Percentiles rank a stretch among this genome's conserved stretches.
Evolutionary conservation across 2,888 invertebrate species (phyloP).

Genomic region (Andrena chrysosceles): DNA sequence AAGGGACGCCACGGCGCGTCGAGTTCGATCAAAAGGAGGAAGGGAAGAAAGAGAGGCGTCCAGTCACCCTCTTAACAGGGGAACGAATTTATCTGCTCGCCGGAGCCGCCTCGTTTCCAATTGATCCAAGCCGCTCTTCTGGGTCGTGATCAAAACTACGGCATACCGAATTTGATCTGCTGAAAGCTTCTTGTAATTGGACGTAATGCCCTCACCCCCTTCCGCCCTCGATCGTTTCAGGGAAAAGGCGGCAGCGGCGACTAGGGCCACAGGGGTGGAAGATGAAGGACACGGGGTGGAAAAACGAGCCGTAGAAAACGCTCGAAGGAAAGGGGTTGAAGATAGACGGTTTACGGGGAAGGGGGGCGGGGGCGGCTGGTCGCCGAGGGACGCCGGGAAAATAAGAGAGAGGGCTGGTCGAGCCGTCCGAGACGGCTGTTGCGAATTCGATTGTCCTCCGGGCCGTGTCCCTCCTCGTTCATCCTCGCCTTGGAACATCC

Average conservation of each 20-base stretch:
- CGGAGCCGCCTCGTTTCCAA: constrained; percentile 59
- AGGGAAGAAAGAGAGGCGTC: constrained; percentile 45
- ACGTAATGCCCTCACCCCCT: constrained; percentile 70
- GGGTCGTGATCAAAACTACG: constrained; percentile 76
- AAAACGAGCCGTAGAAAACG: constrained; percentile 52
- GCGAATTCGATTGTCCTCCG: constrained; percentile 76
- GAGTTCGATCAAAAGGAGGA: constrained; percentile 61
- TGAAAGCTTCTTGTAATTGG: constrained; percentile 79
- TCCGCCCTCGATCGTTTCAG: constrained; percentile 8
- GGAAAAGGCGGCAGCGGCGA: constrained; percentile 4
- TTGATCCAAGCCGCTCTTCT: constrained; percentile 72
- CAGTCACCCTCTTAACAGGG: constrained; percentile 48
- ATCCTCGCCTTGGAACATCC: constrained; percentile 48
- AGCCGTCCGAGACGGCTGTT: constrained; percentile 65
- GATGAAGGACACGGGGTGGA: constrained; percentile 1
- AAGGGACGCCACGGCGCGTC: constrained; percentile 42
- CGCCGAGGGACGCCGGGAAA: constrained; percentile 48
- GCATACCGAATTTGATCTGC: constrained; percentile 73
- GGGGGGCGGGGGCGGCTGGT: constrained; percentile 11
- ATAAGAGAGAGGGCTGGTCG: constrained; percentile 57
- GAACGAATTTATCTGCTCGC: constrained; percentile 63
- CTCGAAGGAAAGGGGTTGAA: constrained; percentile 50
- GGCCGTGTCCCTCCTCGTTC: constrained; percentile 27
- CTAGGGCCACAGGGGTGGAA: neutral
- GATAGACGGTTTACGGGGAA: constrained; percentile 19